These are phyloP conservation scores for Neopipo cinnamomea DNA, from an alignment of 2,113 vertebrate genomes.

Conservation along the genomic window DNA sequence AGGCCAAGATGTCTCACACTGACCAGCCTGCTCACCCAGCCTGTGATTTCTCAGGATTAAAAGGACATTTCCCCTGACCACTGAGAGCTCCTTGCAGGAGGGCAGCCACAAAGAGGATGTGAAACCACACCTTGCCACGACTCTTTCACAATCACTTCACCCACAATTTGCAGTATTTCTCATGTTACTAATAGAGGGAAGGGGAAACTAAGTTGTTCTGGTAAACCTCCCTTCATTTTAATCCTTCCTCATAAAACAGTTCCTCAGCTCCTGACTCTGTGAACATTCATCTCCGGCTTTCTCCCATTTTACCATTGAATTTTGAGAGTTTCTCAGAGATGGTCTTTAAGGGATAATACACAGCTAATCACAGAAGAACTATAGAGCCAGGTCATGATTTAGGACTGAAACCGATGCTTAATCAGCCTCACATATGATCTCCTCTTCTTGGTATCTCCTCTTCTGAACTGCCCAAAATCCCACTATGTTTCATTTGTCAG, in stretches of 20 bases:
- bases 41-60: background rate
- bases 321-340: background rate
- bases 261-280: background rate
- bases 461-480: background rate
- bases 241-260: background rate
- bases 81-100: background rate
- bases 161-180: background rate
- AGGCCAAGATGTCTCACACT: background rate
- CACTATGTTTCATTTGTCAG: background rate
- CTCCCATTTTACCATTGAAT: background rate
- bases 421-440: background rate
- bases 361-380: background rate
- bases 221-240: background rate
- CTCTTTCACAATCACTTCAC: background rate
- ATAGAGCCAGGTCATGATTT: background rate
- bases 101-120: background rate
- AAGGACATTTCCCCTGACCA: background rate
- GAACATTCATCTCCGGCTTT: background rate
- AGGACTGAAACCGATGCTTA: background rate
- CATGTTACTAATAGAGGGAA: background rate
- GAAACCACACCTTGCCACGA: background rate
- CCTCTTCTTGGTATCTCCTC: background rate
- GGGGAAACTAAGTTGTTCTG: background rate
- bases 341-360: background rate
- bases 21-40: background rate